Base-by-base conservation (phyloP, 1,140 invertebrate genomes). In the Atopsyche davidsoni region DNA sequence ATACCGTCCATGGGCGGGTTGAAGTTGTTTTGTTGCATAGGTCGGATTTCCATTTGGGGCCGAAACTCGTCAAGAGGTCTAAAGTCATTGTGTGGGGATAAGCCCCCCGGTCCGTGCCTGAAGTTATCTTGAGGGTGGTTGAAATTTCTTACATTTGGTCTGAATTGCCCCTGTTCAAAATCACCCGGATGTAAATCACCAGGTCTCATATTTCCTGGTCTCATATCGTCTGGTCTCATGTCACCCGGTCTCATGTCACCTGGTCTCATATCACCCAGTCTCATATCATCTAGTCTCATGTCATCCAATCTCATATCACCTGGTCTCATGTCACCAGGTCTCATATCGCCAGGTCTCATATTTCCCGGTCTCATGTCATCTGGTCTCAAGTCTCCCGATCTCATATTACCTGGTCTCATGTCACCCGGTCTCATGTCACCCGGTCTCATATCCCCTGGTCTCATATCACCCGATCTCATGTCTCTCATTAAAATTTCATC, bases 231-330 rank as follows among this genome's bases (percentile, higher is more conserved):
- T 35, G 9, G 16, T 35, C 34, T 14, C 34, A 35, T 35, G 9
- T 35, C 34, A 35, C 16, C 13, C 16, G 4, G 16, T 35, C 13
- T 35, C 34, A 35, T 7, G 9, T 35, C 34, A 35, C 16, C 13
- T 35, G 9, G 16, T 35, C 34, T 35, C 13, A 35, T 14, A 4
- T 35, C 34, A 35, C 16, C 13, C 16, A 9, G 16, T 35, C 34
- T 35, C 34, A 35, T 14, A 35, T 35, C 34, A 35, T 35, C 34
- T 35, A 9, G 13, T 35, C 34, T 35, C 34, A 14, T 35, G 4
- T 35, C 34, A 35, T 35, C 4, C 16, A 9, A 35, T 35, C 34
- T 14, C 34, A 35, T 35, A 9, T 35, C 34, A 35, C 16, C 13
- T 35, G 4, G 16, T 35, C 13, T 35, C 34, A 35, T 7, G 9